Percentiles rank a stretch among this genome's conserved stretches.
Evolutionary conservation across 2,113 vertebrate species (phyloP).

Genomic region (Vidua macroura): DNA sequence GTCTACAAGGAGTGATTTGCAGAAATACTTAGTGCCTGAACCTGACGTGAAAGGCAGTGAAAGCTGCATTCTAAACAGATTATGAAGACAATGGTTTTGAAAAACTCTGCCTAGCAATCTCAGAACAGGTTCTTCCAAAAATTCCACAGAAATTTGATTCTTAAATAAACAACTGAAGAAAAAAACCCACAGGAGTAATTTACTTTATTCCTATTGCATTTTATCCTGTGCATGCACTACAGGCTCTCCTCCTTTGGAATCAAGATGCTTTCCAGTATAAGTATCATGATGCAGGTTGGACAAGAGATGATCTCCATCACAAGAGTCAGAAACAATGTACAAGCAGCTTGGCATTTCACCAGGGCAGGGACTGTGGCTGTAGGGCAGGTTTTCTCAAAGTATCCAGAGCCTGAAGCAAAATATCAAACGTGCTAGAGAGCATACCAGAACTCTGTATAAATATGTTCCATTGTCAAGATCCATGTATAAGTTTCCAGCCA

Average conservation of each 20-base stretch:
- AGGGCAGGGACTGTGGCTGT: background rate
- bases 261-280: background rate
- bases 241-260: background rate
- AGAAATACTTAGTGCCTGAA: constrained; percentile 23
- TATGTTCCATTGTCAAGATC: constrained; percentile 58
- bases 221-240: background rate
- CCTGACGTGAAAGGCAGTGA: background rate
- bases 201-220: background rate
- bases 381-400: background rate
- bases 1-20: constrained; percentile 15
- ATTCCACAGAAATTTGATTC: background rate
- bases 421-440: constrained; percentile 9
- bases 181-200: background rate
- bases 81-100: background rate
- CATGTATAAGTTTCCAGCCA: constrained; percentile 45
- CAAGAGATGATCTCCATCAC: background rate
- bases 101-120: background rate
- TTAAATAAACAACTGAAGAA: background rate
- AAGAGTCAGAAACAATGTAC: background rate
- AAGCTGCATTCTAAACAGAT: background rate
- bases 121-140: constrained; percentile 39
- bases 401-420: constrained; percentile 46
- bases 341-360: background rate
- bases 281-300: background rate
- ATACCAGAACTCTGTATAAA: constrained; percentile 55